A percentile compares a stretch with the other conserved stretches of the same genome.
Evolutionary conservation across 2,797 vertebrate genomes (phyloP).

Genomic region (Helostoma temminkii): DNA sequence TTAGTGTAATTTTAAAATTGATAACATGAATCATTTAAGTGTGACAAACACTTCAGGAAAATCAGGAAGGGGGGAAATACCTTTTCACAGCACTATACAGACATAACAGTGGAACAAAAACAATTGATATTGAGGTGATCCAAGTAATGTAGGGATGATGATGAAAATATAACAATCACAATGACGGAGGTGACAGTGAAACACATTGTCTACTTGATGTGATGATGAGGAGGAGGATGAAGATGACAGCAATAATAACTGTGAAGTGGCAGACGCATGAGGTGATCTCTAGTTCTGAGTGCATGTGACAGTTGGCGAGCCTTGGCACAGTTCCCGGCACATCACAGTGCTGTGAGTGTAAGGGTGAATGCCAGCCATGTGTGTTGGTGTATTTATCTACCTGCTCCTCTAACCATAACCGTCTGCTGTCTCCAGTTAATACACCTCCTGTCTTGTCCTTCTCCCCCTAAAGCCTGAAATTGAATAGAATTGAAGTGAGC

Average conservation of each 20-base stretch:
- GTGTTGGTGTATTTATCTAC: constrained; percentile 25
- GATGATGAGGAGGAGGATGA: neutral
- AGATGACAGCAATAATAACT: neutral
- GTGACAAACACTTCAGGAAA: too few species aligned
- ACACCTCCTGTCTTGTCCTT: constrained; percentile 60
- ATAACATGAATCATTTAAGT: too few species aligned
- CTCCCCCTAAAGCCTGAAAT: constrained; percentile 66
- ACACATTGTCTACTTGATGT: too few species aligned
- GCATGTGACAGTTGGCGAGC: constrained; percentile 68
- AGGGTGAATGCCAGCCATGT: neutral
- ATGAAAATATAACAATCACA: neutral
- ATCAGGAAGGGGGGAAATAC: too few species aligned
- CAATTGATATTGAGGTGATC: too few species aligned
- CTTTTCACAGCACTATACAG: too few species aligned
- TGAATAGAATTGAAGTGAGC: constrained; percentile 71
- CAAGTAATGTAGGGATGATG: neutral
- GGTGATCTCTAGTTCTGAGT: constrained; percentile 64
- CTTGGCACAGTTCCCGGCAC: constrained; percentile 62
- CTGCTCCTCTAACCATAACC: constrained; percentile 58
- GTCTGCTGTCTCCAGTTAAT: constrained; percentile 68
- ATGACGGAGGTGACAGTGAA: neutral
- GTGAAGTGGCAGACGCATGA: constrained; percentile 23
- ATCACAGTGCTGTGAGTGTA: constrained; percentile 31
- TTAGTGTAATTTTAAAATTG: too few species aligned
- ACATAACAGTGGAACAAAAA: too few species aligned